Base-by-base conservation (phyloP, 2,888 invertebrate genomes). In the Macropis europaea region DNA sequence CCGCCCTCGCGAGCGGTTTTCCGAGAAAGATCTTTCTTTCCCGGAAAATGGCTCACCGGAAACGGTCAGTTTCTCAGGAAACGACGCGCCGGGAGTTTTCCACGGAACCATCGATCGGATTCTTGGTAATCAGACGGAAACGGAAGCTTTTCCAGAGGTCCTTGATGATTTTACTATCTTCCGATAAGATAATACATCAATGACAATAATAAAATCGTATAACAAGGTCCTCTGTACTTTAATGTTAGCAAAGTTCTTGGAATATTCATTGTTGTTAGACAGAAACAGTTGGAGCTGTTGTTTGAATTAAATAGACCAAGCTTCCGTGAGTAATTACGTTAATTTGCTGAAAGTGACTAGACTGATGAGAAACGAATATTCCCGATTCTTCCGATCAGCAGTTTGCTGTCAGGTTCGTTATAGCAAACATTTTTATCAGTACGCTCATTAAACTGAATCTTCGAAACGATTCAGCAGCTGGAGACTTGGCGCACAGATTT, bases 381-480 rank as follows among this genome's bases (percentile, higher is more conserved):
- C n/a, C n/a, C n/a, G n/a, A n/a, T n/a, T n/a, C n/a, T n/a, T n/a
- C n/a, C n/a, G 32, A 13, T 67, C 69, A 57, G 57, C 68, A 52
- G 43, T 52, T 57, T 13, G 6, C 15, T 22, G 22, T 22, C 1
- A 30, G 15, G 32, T 40, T 50, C 24, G 9, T 48, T 36, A 30
- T 24, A 24, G 34, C 34, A 6, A 34, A 22, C 36, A 19, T 30
- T 30, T 30, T 26, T 24, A 24, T 15, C 6, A 45, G 26, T 1
- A 19, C 11, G 48, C 36, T 64, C 15, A 15, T 60, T 60, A 60
- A 60, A 50, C 32, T 13, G 30, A 56, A 22, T 2, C 15, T n/a
- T 19, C 26, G 43, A 34, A 59, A 48, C 64, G 60, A 64, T 60
- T 50, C 22, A 43, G 60, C 42, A 22, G 22, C 15, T 13, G 48